A percentile compares a stretch with the other conserved stretches of the same genome.
These are phyloP conservation scores for Eristalis intricaria DNA, from an alignment of 2,888 invertebrate species.

Conservation along the genomic window DNA sequence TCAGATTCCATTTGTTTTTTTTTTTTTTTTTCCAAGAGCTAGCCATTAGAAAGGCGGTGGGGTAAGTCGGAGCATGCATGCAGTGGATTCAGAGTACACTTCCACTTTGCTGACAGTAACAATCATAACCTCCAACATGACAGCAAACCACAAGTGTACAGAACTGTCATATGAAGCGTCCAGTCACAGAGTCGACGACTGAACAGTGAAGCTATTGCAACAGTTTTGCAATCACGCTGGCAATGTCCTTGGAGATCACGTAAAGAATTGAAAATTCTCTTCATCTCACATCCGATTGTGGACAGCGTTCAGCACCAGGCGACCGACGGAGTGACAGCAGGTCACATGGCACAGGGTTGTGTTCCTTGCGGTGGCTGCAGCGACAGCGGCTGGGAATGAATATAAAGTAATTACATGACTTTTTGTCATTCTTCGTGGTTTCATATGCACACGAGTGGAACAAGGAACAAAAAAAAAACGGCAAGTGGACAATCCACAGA, in stretches of 20 bases:
- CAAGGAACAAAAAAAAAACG: not conserved
- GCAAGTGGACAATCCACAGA: not conserved
- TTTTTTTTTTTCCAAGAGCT: conserved; percentile 49
- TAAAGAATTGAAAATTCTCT: conserved; percentile 74
- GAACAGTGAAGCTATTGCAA: conserved; percentile 45
- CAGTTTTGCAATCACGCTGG: conserved; percentile 73
- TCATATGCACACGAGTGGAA: conserved; percentile 47
- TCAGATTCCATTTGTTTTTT: not conserved
- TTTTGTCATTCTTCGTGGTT: conserved; percentile 53
- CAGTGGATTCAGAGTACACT: conserved; percentile 3
- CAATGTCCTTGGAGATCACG: conserved; percentile 74
- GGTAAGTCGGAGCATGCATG: not conserved
- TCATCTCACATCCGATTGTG: conserved; percentile 62
- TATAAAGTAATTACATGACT: conserved; percentile 68
- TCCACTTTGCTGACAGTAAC: conserved; percentile 64
- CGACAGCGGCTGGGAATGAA: conserved; percentile 52
- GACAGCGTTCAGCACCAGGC: conserved; percentile 54
- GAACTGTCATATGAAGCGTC: conserved; percentile 48
- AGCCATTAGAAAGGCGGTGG: conserved; percentile 46
- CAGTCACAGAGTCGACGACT: conserved; percentile 20
- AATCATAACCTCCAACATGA: conserved; percentile 61
- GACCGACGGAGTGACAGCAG: conserved; percentile 56
- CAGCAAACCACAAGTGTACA: conserved; percentile 52
- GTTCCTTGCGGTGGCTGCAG: conserved; percentile 34
- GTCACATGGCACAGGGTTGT: conserved; percentile 31